Evolutionary conservation across 1,140 invertebrate species (phyloP), one percentile per base, ranked within the genome.

Genomic region (Drosophila mayri): DNA sequence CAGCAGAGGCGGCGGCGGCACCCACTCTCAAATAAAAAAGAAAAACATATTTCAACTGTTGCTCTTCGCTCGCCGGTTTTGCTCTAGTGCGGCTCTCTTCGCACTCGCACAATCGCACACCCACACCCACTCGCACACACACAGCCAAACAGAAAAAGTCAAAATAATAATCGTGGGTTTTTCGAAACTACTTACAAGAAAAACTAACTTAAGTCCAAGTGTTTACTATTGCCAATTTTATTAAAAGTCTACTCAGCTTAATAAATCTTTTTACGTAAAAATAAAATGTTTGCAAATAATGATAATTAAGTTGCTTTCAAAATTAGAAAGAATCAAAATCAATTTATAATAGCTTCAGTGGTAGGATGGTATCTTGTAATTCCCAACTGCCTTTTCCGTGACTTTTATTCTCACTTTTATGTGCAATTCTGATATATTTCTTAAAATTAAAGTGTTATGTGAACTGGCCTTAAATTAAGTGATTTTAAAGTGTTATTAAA

Each of bases 41-140:
- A 67, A 60, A 66, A 74, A 79, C 54, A 82, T 79, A 87, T 86
- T 86, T 86, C 67, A 87, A 79, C 71, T 87, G 70, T 82, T 88
- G 83, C 82, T 74, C 38, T 44, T 68, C 37, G 38, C 47, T 68
- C 73, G 71, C 71, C 73, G 71, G 59, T 75, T 49, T 81, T 76
- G 60, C 75, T 79, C 62, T 79, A 67, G 62, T 43, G 60, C 37
- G 41, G 58, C 22, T 30, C 60, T 78, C 63, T 67, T 61, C 54
- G 46, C 61, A 76, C 72, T 30, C 73, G 22, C 49, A 70, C 46
- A 47, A 47, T 46, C 41, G 64, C 40, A 68, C 76, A 57, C 37
- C 40, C 64, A 55, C 47, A 22, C 52, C 11, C 49, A 54, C 32
- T 37, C 1, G 12, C 18, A 49, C 30, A 55, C 32, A 22, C 18